Evolutionary conservation across 2,797 vertebrate species (phyloP).

Genomic region (Pteronotus mesoamericanus): DNA sequence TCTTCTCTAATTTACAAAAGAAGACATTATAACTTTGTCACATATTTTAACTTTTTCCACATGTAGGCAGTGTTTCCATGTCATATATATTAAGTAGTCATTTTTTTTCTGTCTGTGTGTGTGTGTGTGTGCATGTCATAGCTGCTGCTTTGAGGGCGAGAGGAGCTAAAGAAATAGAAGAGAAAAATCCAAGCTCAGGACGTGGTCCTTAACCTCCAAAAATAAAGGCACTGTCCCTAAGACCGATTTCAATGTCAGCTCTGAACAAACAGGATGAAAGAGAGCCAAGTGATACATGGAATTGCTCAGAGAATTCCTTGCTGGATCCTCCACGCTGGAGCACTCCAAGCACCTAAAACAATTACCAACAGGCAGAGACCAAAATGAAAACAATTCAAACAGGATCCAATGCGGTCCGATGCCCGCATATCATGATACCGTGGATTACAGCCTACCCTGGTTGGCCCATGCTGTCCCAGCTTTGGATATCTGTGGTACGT

Average conservation of each 20-base stretch:
- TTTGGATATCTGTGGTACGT: background rate
- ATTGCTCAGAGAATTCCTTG: background rate
- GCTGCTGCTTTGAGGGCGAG: background rate
- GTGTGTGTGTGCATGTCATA: background rate
- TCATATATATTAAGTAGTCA: background rate
- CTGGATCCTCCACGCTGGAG: background rate
- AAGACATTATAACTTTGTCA: background rate
- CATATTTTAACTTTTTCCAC: background rate
- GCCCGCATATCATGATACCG: accelerated
- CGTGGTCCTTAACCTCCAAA: background rate
- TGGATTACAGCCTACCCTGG: background rate
- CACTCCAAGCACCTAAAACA: background rate
- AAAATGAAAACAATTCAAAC: background rate
- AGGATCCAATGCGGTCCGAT: background rate
- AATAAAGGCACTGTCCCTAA: background rate
- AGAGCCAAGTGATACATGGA: background rate
- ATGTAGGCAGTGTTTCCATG: constrained; percentile 21
- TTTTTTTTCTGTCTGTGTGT: background rate
- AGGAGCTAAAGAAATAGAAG: background rate
- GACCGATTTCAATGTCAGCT: background rate
- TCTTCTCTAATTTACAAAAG: background rate
- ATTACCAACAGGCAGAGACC: background rate
- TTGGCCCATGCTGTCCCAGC: no score
- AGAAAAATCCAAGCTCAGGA: background rate
- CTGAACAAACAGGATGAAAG: background rate